Base-by-base conservation (phyloP, 2,797 vertebrate species). In the Serranus cabrilla region DNA sequence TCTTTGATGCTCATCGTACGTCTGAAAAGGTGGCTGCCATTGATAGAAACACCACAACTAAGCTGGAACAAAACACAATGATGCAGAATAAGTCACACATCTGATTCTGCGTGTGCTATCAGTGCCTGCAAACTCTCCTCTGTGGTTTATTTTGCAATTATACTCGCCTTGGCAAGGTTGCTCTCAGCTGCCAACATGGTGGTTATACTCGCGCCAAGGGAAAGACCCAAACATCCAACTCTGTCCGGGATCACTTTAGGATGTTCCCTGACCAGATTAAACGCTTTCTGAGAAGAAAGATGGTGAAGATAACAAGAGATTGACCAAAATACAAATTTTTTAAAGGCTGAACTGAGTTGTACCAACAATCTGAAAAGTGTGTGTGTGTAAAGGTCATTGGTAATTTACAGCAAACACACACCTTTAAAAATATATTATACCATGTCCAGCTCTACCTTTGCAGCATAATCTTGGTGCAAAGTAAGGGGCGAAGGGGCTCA, bases 221-320 rank as follows among this genome's bases (percentile, higher is more conserved):
- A 95, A 3, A 95, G 83, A 0, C 94, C 94, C 1, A 94, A 50
- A 1, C 95, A 21, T 16, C 89, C 95, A 5, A 95, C 34, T 25
- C 57, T 76, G 78, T 92, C 82, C 1, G 81, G 61, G 7, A 80
- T 69, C 62, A 95, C 93, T 55, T 65, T 81, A 45, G 94, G 93
- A 80, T 95, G 93, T 0, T 89, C 72, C 55, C 80, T 84, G 17
- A 96, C 0, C 2, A 94, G 54, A 25, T 80, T 66, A 59, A 93
- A 94, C 0, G 93, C 94, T 0, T 4, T 68, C 95, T 96, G 85
- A 18, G 52, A 2, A 61, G 20, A 69, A 17, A n/a, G n/a, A n/a
- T n/a, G n/a, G n/a, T n/a, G 21, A 0, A 17, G 18, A 73, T 0
- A 18, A 37, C 8, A 52, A 11, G 5, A 52, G 20, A 23, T 40